These are phyloP conservation scores for Cosmopolites sordidus DNA, from an alignment of 2,888 invertebrate species.

Conservation along the genomic window DNA sequence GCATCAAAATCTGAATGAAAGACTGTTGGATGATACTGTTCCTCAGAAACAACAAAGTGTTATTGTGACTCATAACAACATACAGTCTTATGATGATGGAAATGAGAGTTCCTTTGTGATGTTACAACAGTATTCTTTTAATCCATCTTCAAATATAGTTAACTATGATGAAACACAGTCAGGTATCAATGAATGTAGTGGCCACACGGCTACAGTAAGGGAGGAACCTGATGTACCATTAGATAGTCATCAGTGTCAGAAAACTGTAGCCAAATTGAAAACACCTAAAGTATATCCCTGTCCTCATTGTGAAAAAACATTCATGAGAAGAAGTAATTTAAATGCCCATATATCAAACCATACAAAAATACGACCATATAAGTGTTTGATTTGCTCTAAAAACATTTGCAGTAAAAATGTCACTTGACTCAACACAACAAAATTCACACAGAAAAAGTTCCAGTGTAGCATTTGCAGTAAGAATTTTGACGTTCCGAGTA, in stretches of 20 bases:
- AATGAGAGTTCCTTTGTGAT: background rate
- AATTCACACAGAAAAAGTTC: slow-evolving; percentile 41
- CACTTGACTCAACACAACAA: slow-evolving; percentile 44
- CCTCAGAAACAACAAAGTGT: slow-evolving; percentile 30
- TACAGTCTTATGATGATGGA: background rate
- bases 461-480: slow-evolving; percentile 44
- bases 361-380: slow-evolving; percentile 41
- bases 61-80: slow-evolving; percentile 28
- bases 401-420: slow-evolving; percentile 42
- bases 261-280: slow-evolving; percentile 5
- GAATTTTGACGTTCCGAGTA: slow-evolving; percentile 44
- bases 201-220: background rate
- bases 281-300: slow-evolving; percentile 35
- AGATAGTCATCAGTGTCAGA: background rate
- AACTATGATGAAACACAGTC: background rate
- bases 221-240: background rate
- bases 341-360: slow-evolving; percentile 45
- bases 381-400: slow-evolving; percentile 44
- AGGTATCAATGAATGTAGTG: background rate
- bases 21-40: slow-evolving; percentile 3
- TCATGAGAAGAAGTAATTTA: slow-evolving; percentile 41
- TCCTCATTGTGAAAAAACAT: slow-evolving; percentile 41
- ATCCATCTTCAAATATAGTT: background rate
- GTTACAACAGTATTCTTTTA: background rate
- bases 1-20: background rate